Evolutionary conservation across 2,888 invertebrate species (phyloP).

Genomic region (Aquatica leii): DNA sequence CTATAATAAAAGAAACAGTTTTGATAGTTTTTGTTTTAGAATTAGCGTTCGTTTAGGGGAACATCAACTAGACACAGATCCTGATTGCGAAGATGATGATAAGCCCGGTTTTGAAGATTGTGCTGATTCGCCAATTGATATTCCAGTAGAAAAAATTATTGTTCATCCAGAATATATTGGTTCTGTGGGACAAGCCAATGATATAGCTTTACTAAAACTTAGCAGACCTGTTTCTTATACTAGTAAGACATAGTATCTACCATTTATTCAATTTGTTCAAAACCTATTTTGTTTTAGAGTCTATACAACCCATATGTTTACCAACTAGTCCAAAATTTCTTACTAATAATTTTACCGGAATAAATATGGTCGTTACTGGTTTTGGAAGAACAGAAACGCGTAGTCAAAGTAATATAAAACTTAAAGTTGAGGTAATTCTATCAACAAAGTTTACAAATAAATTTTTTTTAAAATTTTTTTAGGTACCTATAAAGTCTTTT

Average conservation of each 20-base stretch:
- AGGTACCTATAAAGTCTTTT: constrained; percentile 63
- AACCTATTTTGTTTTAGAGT: constrained; percentile 56
- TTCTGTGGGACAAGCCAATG: constrained; percentile 71
- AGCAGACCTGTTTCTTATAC: constrained; percentile 63
- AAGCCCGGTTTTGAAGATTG: constrained; percentile 61
- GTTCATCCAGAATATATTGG: constrained; percentile 72
- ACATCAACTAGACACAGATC: constrained; percentile 66
- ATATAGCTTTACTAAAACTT: constrained; percentile 77
- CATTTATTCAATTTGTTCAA: not conserved
- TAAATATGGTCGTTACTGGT: constrained; percentile 66
- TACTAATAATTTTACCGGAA: constrained; percentile 57
- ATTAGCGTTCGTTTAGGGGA: constrained; percentile 72
- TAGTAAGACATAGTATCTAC: no score
- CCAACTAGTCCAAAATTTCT: constrained; percentile 58
- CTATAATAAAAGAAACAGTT: constrained; percentile 57
- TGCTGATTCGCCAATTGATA: constrained; percentile 67
- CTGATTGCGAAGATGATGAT: constrained; percentile 67
- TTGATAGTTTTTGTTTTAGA: constrained; percentile 56
- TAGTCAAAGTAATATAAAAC: constrained; percentile 62
- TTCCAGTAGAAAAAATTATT: constrained; percentile 70
- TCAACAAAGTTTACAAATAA: no score
- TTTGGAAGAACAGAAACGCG: constrained; percentile 71
- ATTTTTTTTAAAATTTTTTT: no score
- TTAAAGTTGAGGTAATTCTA: constrained; percentile 62
- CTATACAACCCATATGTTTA: constrained; percentile 68